Percentiles rank a stretch among this genome's conserved stretches.
Conservation (phyloP, 2,113 vertebrate species). For the Hystrix cristata region DNA sequence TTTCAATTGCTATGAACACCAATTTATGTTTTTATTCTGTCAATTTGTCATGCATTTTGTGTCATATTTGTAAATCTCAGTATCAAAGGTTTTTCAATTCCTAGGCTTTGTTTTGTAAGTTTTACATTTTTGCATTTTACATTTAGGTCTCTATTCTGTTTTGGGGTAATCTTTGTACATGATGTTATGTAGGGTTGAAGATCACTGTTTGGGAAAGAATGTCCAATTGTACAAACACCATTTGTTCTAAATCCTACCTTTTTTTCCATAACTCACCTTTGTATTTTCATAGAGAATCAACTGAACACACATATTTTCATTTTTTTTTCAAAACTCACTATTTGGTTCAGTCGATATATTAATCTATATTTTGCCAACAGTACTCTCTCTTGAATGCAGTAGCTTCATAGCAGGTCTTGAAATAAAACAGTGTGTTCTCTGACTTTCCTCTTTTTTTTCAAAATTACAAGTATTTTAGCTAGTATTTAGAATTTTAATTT, state of each 20-base stretch:
- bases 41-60: not conserved
- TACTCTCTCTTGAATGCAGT: not conserved
- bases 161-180: not conserved
- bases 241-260: not conserved
- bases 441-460: not conserved
- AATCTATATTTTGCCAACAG: not conserved
- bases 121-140: not conserved
- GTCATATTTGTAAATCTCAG: not conserved
- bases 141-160: not conserved
- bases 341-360: not conserved
- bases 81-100: not conserved
- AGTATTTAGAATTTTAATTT: not conserved
- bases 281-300: not conserved
- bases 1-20: not conserved
- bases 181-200: not conserved
- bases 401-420: not conserved
- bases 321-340: not conserved
- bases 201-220: not conserved
- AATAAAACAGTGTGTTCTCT: not conserved
- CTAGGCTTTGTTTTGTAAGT: not conserved
- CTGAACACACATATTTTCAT: not conserved
- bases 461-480: not conserved
- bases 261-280: slow-evolving; percentile 14
- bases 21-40: not conserved
- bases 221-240: not conserved